A percentile compares a stretch with the other conserved stretches of the same genome.
Conservation (phyloP, 2,888 invertebrate species). For the Bursaphelenchus okinawaensis region DNA sequence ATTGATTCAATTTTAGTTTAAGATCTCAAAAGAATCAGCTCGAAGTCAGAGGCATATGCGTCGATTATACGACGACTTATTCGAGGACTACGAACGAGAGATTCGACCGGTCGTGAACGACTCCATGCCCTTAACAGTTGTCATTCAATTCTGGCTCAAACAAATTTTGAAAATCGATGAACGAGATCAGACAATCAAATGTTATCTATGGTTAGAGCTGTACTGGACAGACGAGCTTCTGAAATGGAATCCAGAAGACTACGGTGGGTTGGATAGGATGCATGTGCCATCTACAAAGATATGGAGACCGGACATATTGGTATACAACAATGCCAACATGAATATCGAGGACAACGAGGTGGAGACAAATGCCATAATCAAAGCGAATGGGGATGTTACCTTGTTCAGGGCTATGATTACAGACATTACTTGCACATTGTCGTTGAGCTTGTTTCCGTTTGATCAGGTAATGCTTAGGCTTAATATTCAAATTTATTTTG, state of each 20-base stretch:
- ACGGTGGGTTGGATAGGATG: constrained; percentile 44
- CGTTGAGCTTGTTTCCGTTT: constrained; percentile 49
- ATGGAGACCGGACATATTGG: constrained; percentile 54
- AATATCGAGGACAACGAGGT: constrained; percentile 53
- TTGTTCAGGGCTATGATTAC: constrained; percentile 49
- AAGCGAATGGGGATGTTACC: constrained; percentile 33
- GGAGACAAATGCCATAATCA: constrained; percentile 54
- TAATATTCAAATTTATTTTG: too few species aligned
- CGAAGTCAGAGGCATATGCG: constrained; percentile 30
- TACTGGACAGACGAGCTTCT: constrained; percentile 40
- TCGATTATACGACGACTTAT: constrained; percentile 40
- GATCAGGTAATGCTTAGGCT: constrained; percentile 36
- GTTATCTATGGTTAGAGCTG: constrained; percentile 12
- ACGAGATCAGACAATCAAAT: constrained; percentile 38
- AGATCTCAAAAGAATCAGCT: constrained; percentile 7
- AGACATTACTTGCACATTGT: constrained; percentile 49
- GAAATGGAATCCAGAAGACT: constrained; percentile 48
- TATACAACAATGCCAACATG: constrained; percentile 56
- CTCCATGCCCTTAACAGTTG: constrained; percentile 32
- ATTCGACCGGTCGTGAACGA: constrained; percentile 52
- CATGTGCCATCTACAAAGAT: constrained; percentile 51
- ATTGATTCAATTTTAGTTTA: constrained; percentile 1
- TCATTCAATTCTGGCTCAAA: constrained; percentile 55
- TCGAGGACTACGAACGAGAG: constrained; percentile 42
- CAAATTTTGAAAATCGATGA: constrained; percentile 53